phyloP scores from a whole-genome alignment of 2,113 vertebrate species.

The Meles meles region DNA sequence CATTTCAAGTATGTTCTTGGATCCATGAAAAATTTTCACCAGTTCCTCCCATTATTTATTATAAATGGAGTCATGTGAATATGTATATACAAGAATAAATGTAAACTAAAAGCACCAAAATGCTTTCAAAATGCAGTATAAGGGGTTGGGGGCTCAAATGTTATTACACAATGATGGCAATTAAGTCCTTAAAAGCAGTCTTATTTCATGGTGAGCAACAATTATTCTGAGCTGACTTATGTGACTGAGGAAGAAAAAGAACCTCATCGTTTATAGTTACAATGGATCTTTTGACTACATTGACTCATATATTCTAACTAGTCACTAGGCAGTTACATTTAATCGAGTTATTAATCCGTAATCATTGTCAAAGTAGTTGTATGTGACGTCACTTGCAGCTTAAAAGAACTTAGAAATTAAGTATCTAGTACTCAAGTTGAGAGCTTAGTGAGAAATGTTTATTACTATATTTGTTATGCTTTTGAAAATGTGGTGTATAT shows the following conservation, averaged over 20 bases:
- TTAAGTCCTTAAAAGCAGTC: slow-evolving; percentile 7
- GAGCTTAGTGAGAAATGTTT: background rate
- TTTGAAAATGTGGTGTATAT: background rate
- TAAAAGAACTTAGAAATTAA: background rate
- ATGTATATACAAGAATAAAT: background rate
- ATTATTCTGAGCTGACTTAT: background rate
- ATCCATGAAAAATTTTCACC: background rate
- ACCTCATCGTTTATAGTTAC: background rate
- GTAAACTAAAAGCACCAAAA: background rate
- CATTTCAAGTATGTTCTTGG: background rate
- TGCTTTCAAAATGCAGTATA: background rate
- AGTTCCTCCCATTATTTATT: background rate
- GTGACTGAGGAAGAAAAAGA: background rate
- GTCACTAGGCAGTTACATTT: background rate
- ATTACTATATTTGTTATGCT: background rate
- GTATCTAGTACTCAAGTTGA: background rate
- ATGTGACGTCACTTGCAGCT: background rate
- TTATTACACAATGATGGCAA: background rate
- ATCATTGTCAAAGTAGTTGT: background rate
- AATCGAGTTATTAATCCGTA: background rate
- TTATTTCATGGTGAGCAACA: background rate
- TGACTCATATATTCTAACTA: background rate
- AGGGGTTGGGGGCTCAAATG: background rate
- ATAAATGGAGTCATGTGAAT: background rate
- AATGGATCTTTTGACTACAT: background rate